Percentiles rank a stretch among this genome's conserved stretches.
phyloP scores from a whole-genome alignment of 2,113 vertebrate genomes.

The Semnornis frantzii region DNA sequence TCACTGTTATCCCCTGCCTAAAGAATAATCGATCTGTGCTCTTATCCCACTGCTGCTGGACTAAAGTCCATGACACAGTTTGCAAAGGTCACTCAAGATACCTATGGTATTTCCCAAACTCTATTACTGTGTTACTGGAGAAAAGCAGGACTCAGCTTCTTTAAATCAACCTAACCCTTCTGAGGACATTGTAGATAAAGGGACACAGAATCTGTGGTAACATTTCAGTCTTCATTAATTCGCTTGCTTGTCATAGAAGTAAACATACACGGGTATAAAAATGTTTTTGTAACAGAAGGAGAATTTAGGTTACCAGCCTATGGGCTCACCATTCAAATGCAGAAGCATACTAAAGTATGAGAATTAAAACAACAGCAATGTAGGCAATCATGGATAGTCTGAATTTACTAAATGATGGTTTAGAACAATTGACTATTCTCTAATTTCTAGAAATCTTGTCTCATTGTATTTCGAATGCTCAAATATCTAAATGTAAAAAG shows the following conservation, averaged over 20 bases:
- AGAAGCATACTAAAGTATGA: neutral
- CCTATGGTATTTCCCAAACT: neutral
- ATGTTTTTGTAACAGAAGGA: neutral
- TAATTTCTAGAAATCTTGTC: neutral
- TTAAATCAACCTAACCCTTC: neutral
- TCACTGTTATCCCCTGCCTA: neutral
- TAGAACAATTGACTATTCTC: neutral
- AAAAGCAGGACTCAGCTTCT: neutral
- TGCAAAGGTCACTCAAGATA: neutral
- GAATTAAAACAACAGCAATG: neutral
- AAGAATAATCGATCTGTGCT: neutral
- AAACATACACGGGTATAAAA: neutral
- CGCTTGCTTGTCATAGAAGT: neutral
- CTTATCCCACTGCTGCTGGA: neutral
- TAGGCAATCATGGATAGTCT: neutral
- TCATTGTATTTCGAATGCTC: neutral
- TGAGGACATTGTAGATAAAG: neutral
- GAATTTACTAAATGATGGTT: neutral
- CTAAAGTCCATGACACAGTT: neutral
- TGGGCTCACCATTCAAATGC: neutral
- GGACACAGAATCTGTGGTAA: neutral
- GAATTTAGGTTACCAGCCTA: neutral
- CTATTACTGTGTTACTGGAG: rapidly evolving
- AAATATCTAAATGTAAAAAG: neutral
- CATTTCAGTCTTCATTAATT: neutral